Base-by-base conservation (phyloP, 2,113 vertebrate genomes). In the Oncorhynchus mykiss region DNA sequence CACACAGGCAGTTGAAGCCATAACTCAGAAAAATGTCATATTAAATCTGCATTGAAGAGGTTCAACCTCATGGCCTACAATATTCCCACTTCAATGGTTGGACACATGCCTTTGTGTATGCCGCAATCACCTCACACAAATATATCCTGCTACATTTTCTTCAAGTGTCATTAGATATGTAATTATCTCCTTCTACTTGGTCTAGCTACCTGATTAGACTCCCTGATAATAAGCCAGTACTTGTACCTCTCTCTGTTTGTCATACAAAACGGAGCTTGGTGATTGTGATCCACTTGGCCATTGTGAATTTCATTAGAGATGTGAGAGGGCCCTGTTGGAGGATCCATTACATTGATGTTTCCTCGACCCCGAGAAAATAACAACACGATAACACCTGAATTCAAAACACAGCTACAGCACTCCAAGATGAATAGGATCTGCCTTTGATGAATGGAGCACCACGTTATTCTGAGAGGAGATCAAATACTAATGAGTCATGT, bases 301-400 rank as follows among this genome's bases (percentile, higher is more conserved):
- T 62, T 67, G 73, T 57, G 73, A 64, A 73, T 79, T 82, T 76
- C 54, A 82, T 74, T 73, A 70, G 22, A 78, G 12, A 54, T 54
- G 12, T 54, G 49, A 54, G 49, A 54, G 49, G 71, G 54, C 59
- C 67, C 20, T 70, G 72, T 51, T n/a, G 31, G 72, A 70, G 67
- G 51, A 74, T 74, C 71, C 72, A 70, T 74, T 74, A 79, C 57
- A 34, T 12, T 68, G 72, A 48, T 67, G 54, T 29, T 16, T 62
- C 31, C 51, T 29, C 24, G 74, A 81, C 69, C 29, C 34, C 57
- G 16, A 48, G 70, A 72, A 71, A 78, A 67, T 79, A 72, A 74
- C 74, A 76, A 78, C 51, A 66, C 57, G 57, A 75, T 70, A 72
- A 60, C 73, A 39, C 59, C 70, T 68, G 79, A 75, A 77, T 84